A percentile compares a stretch with the other conserved stretches of the same genome.
These are phyloP conservation scores for Fregata magnificens DNA, from an alignment of 2,113 vertebrate genomes.

Conservation along the genomic window DNA sequence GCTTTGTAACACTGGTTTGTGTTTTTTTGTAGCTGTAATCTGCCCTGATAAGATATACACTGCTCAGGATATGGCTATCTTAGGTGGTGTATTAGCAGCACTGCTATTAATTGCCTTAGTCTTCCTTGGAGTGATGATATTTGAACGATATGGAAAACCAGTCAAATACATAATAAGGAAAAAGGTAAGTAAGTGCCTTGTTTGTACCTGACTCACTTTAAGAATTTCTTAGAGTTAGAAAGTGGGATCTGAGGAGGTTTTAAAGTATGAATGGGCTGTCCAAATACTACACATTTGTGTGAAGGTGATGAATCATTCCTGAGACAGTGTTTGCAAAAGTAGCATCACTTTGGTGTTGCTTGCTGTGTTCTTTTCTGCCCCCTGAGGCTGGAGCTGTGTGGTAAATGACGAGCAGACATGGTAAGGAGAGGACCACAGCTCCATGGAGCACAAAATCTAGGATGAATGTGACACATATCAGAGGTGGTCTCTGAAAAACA, in stretches of 20 bases:
- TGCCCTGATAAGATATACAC: neutral
- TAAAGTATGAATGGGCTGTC: neutral
- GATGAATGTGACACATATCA: neutral
- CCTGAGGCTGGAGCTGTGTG: neutral
- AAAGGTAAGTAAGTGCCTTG: constrained; percentile 22
- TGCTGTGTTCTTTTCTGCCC: neutral
- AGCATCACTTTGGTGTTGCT: neutral
- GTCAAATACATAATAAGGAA: neutral
- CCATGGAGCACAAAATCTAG: neutral
- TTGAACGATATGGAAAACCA: neutral
- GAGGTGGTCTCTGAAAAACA: neutral
- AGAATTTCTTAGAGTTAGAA: neutral
- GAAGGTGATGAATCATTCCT: neutral
- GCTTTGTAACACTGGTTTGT: neutral
- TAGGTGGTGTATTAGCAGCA: constrained; percentile 79
- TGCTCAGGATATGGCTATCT: constrained; percentile 79
- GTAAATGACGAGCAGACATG: neutral
- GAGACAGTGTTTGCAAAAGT: neutral
- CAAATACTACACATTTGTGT: neutral
- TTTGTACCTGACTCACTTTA: neutral
- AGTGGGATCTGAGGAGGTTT: neutral
- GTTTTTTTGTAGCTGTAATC: neutral
- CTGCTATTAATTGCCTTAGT: constrained; percentile 78
- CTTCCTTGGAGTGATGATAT: constrained; percentile 75
- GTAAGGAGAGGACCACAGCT: neutral